Evolutionary conservation across 1,140 invertebrate species (phyloP), one percentile per base, ranked within the genome.

Genomic region (Lordiphosa clarofinis): DNA sequence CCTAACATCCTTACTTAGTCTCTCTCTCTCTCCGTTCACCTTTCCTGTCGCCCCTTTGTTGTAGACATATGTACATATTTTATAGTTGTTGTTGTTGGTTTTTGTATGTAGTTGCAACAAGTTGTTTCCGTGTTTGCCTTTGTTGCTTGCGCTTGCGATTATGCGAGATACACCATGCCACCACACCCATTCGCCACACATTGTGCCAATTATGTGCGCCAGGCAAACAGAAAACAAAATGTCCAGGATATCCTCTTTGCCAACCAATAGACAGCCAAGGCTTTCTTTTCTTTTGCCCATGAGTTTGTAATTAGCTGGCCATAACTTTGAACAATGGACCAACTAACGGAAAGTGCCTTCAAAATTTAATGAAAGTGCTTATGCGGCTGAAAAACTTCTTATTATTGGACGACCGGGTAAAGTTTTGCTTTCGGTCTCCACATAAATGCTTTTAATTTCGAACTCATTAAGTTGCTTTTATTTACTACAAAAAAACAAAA

Each of bases 61-160:
- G 49, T 52, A 38, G 38, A 55, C 53, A 52, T 40, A 50, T 44
- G 54, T 49, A 50, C 47, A 44, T 40, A 68, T 36, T 59, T 40
- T 53, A 47, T 60, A 60, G n/a, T 50, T 40, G 7, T 60, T 58
- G 55, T 59, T 64, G 58, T 5, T 52, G 19, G 19, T 19, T n/a
- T 36, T 44, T 44, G 11, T 64, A 67, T 67, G 56, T 74, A 70
- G 75, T 74, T 79, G 75, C 75, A 79, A 79, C 75, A 79, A 79
- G 76, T 79, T 79, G 75, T 82, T 81, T 79, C 75, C 75, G 65
- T 78, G 73, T 79, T 79, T 78, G 73, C 63, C 55, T 64, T 76
- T 73, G 48, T 68, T 46, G 73, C 53, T 38, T 49, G 56, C 47
- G 19, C 35, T 55, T 38, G 43, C 43, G 71, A 79, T 79, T 75